Evolutionary conservation across 1,140 invertebrate species (phyloP).

Genomic region (Drosophila quadrilineata): DNA sequence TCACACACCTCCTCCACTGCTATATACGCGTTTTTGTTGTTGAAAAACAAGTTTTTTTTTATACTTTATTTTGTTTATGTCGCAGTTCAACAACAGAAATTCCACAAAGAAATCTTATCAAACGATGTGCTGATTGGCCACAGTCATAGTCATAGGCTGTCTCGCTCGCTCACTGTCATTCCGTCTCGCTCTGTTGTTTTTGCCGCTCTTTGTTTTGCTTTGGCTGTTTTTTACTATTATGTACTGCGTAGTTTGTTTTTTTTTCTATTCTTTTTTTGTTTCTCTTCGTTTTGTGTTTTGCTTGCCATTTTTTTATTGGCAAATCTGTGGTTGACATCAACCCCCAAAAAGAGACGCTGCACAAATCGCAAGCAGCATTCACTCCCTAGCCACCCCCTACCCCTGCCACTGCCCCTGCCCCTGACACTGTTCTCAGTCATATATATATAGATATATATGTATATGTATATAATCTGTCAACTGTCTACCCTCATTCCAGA

Average conservation of each 20-base stretch:
- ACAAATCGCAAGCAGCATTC: constrained; percentile 22
- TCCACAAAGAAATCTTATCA: constrained; percentile 67
- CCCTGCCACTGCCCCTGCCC: background rate
- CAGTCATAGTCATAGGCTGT: too few relatives aligned
- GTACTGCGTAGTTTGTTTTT: constrained; percentile 68
- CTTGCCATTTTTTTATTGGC: constrained; percentile 70
- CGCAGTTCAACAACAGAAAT: constrained; percentile 35
- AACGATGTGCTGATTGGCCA: constrained; percentile 62
- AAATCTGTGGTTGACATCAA: constrained; percentile 28
- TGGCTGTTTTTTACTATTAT: constrained; percentile 33
- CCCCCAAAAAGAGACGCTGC: constrained; percentile 18
- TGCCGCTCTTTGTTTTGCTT: constrained; percentile 29
- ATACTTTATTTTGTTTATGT: constrained; percentile 43
- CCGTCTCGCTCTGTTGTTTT: constrained; percentile 17
- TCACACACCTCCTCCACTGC: background rate
- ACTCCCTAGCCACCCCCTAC: too few relatives aligned
- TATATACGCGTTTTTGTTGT: too few relatives aligned
- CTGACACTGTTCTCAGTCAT: background rate
- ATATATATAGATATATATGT: background rate
- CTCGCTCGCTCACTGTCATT: constrained; percentile 44
- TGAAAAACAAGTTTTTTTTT: constrained; percentile 57
- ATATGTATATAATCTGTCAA: background rate
- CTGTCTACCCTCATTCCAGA: too few relatives aligned
- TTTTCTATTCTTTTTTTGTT: constrained; percentile 43
- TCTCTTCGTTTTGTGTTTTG: constrained; percentile 61